Base-by-base conservation (phyloP, 2,888 invertebrate species). In the Epistrophe eligans region DNA sequence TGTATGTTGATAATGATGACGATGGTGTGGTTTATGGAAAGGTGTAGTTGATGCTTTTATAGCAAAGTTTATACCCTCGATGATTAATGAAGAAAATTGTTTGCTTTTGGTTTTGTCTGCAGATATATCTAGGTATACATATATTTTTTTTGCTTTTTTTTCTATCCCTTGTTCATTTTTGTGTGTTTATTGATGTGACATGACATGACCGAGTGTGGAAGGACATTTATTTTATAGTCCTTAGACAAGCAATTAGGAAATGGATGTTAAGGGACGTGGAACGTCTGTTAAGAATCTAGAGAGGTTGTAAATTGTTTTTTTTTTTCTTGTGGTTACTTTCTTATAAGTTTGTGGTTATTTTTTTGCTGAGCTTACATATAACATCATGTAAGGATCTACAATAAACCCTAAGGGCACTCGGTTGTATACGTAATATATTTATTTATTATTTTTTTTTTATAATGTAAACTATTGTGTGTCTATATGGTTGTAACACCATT, bases 231-330 rank as follows among this genome's bases (percentile, higher is more conserved):
- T 77, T 81, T 71, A 77, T 71, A 48, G 70, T 45, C 81, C 81
- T 52, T 52, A 58, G 82, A 77, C 77, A 83, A 73, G 82, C 82
- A 83, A 83, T 77, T 83, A 83, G 82, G 71, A 72, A 67, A 83
- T 77, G 71, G 58, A 28, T 57, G 77, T 50, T 77, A 66, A 77
- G 67, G 57, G 67, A 48, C 60, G 60, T 74, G 24, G 32, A 79
- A 72, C 57, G 55, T 64, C 70, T 70, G 55, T 55, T 40, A 55
- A 70, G 70, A 24, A 70, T 52, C 55, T 70, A 40, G 40, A 55
- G 35, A 50, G 35, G 28, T 70, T 70, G 70, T 70, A 52, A 70
- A 67, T 50, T 67, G 67, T 67, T 67, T 50, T 35, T 50, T 24
- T 70, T 67, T 35, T 66, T 48, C 13, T 35, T 62, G 1, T 40